A percentile compares a stretch with the other conserved stretches of the same genome.
Conservation (phyloP, 2,113 vertebrate genomes). For the Dicaeum eximium region DNA sequence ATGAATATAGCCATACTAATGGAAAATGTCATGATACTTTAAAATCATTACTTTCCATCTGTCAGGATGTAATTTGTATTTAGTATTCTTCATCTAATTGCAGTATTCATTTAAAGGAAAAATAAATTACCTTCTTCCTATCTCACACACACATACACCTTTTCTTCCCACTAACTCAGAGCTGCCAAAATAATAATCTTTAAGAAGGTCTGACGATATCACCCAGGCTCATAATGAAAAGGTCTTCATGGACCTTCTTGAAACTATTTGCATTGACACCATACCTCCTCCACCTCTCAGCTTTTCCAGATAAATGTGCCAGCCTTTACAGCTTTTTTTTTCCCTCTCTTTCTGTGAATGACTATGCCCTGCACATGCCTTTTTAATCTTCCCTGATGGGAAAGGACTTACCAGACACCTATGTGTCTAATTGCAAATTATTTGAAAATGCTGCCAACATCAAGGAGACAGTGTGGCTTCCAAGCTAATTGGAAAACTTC, state of each 20-base stretch:
- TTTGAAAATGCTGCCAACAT: slow-evolving; percentile 2
- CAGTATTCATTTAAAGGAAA: background rate
- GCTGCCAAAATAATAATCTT: background rate
- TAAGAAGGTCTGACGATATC: background rate
- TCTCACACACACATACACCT: background rate
- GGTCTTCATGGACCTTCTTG: background rate
- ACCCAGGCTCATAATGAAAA: background rate
- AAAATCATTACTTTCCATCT: slow-evolving; percentile 32
- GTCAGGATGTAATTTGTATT: slow-evolving; percentile 26
- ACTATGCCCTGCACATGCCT: background rate
- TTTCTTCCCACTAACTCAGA: background rate
- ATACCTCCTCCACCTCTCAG: background rate
- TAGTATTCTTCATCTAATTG: slow-evolving; percentile 20
- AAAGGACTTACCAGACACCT: background rate
- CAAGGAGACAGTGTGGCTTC: background rate
- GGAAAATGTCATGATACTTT: slow-evolving; percentile 9
- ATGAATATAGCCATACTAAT: slow-evolving; percentile 6
- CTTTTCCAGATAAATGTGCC: background rate
- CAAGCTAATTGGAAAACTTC: background rate
- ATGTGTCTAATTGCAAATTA: background rate
- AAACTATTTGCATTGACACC: background rate
- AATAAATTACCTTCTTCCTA: slow-evolving; percentile 11
- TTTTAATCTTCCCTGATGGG: slow-evolving; percentile 9
- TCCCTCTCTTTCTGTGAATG: background rate
- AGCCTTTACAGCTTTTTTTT: background rate